Evolutionary conservation across 2,113 vertebrate species (phyloP).

Genomic region (Indri indri): DNA sequence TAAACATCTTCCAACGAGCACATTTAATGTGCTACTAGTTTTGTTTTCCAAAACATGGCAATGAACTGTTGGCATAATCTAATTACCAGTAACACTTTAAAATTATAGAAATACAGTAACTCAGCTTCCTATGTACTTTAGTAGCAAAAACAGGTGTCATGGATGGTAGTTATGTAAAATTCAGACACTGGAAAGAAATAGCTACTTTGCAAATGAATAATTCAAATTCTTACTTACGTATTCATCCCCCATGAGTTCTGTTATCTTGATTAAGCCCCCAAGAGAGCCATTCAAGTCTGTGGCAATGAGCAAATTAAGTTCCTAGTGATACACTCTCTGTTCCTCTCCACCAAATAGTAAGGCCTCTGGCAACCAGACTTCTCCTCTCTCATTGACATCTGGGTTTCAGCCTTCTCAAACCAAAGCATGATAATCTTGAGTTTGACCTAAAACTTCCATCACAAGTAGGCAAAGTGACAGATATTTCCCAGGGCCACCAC

Average conservation of each 20-base stretch:
- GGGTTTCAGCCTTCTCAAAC: not conserved
- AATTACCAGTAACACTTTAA: not conserved
- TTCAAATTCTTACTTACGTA: slow-evolving; percentile 42
- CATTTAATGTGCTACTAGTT: not conserved
- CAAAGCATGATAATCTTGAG: not conserved
- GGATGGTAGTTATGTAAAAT: slow-evolving; percentile 16
- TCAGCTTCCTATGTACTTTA: not conserved
- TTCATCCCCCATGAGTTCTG: not conserved
- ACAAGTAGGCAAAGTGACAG: not conserved
- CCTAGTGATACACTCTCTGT: not conserved
- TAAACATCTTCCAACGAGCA: not conserved
- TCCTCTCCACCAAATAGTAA: not conserved
- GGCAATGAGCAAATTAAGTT: not conserved
- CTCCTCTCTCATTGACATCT: not conserved
- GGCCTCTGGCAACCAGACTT: not conserved
- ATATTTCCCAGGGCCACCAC: not conserved
- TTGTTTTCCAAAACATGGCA: not conserved
- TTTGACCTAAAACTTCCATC: not conserved
- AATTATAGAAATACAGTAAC: not conserved
- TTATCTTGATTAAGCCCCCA: not conserved
- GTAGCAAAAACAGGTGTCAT: not conserved
- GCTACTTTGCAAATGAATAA: slow-evolving; percentile 5
- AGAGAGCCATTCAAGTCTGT: not conserved
- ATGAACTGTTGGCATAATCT: not conserved
- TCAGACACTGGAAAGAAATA: not conserved